Evolutionary conservation across 2,888 invertebrate species (phyloP).

Genomic region (Meandrusa payeni): DNA sequence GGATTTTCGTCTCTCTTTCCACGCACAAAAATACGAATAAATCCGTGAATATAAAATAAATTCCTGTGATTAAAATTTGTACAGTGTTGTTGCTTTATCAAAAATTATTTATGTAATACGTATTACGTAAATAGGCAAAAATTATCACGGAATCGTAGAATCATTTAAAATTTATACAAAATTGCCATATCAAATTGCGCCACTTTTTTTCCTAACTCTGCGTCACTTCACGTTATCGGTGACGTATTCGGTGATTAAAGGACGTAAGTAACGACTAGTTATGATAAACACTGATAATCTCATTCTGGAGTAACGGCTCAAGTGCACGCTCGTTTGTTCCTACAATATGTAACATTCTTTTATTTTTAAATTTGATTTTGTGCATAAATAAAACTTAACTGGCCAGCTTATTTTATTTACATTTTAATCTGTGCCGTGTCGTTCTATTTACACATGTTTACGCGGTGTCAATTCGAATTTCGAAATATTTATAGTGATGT

Average conservation of each 20-base stretch:
- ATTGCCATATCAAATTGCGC: constrained; percentile 48
- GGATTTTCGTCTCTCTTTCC: too few species aligned
- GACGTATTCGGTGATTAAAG: constrained; percentile 72
- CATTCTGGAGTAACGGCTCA: constrained; percentile 59
- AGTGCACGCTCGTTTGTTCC: constrained; percentile 61
- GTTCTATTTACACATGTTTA: constrained; percentile 15
- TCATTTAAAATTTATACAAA: constrained; percentile 29
- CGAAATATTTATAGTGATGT: constrained; percentile 14
- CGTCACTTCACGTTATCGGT: constrained; percentile 53
- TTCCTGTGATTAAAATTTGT: too few species aligned
- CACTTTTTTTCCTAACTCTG: constrained; percentile 45
- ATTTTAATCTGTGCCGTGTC: constrained; percentile 8
- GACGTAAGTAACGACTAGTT: constrained; percentile 65
- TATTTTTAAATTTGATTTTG: constrained; percentile 15
- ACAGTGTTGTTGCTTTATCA: too few species aligned
- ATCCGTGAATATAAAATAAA: too few species aligned
- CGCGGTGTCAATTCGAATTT: constrained; percentile 17
- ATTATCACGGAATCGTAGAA: too few species aligned
- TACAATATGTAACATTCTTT: constrained; percentile 40
- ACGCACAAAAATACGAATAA: too few species aligned
- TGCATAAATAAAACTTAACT: neutral
- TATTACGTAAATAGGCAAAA: too few species aligned
- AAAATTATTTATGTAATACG: too few species aligned
- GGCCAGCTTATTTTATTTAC: constrained; percentile 4
- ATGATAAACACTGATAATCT: constrained; percentile 77